These are phyloP conservation scores for Reticulitermes lucifugus DNA, from an alignment of 2,888 invertebrate genomes.

Conservation along the genomic window DNA sequence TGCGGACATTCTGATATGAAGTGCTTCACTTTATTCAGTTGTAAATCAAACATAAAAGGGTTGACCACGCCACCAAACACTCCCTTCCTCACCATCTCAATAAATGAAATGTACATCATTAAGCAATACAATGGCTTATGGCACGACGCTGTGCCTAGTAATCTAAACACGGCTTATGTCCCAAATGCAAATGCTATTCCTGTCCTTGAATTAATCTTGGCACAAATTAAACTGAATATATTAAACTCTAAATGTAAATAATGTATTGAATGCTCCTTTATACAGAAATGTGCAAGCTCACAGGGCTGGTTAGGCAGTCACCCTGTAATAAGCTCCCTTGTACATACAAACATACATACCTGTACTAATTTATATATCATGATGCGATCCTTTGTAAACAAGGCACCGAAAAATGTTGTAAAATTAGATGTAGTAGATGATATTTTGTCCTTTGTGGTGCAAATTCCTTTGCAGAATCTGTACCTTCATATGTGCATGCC, in stretches of 20 bases:
- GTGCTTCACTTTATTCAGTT: slow-evolving; percentile 40
- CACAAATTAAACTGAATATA: neutral
- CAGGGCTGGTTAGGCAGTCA: slow-evolving; percentile 10
- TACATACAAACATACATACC: neutral
- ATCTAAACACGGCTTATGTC: neutral
- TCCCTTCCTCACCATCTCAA: neutral
- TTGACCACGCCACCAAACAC: neutral
- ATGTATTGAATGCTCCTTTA: neutral
- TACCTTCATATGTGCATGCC: neutral
- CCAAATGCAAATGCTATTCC: neutral
- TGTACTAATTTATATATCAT: neutral
- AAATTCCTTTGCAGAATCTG: too few species aligned
- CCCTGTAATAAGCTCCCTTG: neutral
- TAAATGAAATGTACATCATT: neutral
- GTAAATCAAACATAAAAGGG: neutral
- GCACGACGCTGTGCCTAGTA: neutral
- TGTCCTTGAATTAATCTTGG: neutral
- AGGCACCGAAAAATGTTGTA: neutral
- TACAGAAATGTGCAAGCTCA: neutral
- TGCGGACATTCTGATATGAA: slow-evolving; percentile 32
- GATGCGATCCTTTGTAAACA: neutral
- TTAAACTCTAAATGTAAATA: neutral
- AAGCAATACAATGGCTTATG: neutral
- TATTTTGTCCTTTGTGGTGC: neutral
- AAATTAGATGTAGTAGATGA: neutral